Percentiles rank a stretch among this genome's conserved stretches.
These are phyloP conservation scores for Scatophagus argus DNA, from an alignment of 2,113 vertebrate species.

Conservation along the genomic window DNA sequence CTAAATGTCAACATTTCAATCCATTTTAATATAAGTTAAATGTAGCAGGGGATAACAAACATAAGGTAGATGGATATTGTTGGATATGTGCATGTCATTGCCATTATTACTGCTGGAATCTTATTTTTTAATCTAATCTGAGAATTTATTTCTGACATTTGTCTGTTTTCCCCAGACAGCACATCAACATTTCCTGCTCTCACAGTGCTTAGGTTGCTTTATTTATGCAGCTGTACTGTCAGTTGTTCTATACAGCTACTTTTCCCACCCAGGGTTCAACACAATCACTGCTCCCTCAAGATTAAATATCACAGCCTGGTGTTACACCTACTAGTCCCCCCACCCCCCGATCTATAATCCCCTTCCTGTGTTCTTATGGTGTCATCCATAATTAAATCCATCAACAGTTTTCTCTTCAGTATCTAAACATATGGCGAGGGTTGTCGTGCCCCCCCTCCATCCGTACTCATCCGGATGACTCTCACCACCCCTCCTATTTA, in stretches of 20 bases:
- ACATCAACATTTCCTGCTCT: conserved; percentile 33
- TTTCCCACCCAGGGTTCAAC: conserved; percentile 65
- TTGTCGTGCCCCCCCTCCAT: neutral
- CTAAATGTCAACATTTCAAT: too few relatives aligned
- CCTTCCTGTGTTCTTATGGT: conserved; percentile 43
- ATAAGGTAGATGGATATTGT: too few relatives aligned
- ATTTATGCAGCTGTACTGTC: conserved; percentile 13
- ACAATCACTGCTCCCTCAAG: conserved; percentile 47
- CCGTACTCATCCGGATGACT: conserved; percentile 62
- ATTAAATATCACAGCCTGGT: conserved; percentile 67
- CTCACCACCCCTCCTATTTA: conserved; percentile 47
- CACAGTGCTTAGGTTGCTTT: conserved; percentile 43
- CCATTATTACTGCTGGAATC: too few relatives aligned
- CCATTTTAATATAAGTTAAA: too few relatives aligned
- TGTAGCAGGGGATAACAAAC: too few relatives aligned
- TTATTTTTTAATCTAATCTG: neutral
- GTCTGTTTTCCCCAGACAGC: conserved; percentile 26
- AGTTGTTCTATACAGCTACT: conserved; percentile 52
- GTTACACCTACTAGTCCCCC: conserved; percentile 21
- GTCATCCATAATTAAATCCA: conserved; percentile 79
- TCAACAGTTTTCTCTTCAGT: conserved; percentile 76
- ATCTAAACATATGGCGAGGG: conserved; percentile 75
- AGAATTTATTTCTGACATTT: conserved; percentile 13
- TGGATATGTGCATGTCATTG: too few relatives aligned
- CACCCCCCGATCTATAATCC: neutral